Percentiles rank a stretch among this genome's conserved stretches.
phyloP scores from a whole-genome alignment of 2,888 invertebrate genomes.

The Nephrotoma guestfalica region DNA sequence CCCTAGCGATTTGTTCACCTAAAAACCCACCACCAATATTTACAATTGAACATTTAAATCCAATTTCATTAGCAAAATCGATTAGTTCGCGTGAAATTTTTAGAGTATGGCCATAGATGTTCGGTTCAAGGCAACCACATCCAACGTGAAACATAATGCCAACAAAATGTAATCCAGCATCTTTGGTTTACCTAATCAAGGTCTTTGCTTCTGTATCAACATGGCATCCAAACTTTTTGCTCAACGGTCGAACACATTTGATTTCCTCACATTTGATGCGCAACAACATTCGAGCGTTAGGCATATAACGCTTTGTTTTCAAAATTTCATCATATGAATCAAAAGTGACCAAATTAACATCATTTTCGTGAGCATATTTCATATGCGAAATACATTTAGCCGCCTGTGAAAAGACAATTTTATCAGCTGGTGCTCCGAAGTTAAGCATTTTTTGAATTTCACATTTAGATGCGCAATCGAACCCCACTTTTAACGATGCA shows the following conservation, averaged over 20 bases:
- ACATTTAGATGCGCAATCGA: background rate
- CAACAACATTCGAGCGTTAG: background rate
- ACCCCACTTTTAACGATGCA: background rate
- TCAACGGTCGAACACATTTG: background rate
- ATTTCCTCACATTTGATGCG: background rate
- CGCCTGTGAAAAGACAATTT: background rate
- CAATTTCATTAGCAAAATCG: background rate
- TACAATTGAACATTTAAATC: background rate
- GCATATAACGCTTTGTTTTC: background rate
- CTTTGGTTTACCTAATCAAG: background rate
- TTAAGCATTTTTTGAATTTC: background rate
- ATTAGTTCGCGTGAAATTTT: background rate
- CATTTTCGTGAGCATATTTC: background rate
- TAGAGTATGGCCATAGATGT: background rate
- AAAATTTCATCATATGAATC: background rate
- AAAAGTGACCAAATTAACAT: background rate
- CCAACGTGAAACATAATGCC: background rate
- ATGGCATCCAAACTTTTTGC: background rate
- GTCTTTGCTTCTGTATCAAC: background rate
- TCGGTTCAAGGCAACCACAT: background rate
- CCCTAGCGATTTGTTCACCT: background rate
- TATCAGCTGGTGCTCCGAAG: background rate
- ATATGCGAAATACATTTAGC: background rate
- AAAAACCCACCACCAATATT: background rate
- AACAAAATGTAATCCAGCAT: background rate